Base-by-base conservation (phyloP, 2,113 vertebrate species). In the Lycocorax pyrrhopterus region DNA sequence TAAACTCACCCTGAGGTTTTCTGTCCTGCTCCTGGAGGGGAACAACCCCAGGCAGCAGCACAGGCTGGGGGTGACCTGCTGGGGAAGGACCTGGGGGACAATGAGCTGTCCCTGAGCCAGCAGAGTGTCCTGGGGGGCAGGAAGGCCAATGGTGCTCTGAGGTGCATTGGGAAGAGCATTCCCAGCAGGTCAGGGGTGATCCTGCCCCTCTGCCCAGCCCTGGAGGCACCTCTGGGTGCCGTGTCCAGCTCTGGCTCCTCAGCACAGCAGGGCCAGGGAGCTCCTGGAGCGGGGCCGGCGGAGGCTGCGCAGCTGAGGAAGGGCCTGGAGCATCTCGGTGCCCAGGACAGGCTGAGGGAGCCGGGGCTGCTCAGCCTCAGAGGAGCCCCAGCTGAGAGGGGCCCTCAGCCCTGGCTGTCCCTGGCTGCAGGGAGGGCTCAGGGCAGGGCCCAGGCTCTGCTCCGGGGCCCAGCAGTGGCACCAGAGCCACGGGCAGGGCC, bases 101-200 rank as follows among this genome's bases (percentile, higher is more conserved):
- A 6, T 0, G 8, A 60, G 37, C 22, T 66, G 51, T 56, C n/a
- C 71, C 43, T 19, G 49, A 5, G 58, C 13, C 60, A 75, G 35
- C 49, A 56, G 59, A 29, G 62, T 35, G 82, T 47, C 41, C 82
- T 66, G 77, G 33, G 62, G 20, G 8, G 11, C 60, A 66, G 26
- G 5, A 32, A 60, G 3, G 26, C 33, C 55, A 18, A 1, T 7
- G 60, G 32, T 0, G 2, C 12, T 32, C 60, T 3, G 59, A n/a
- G 37, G 2, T 2, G 0, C 17, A 27, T 8, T 0, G 3, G 80
- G 56, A 11, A 26, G 56, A 8, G 33, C 80, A 17, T 9, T 59
- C 5, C 46, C 80, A 72, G 67, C 46, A 20, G 56, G 37, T 4
- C 46, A 43, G 55, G 66, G 55, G 7, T 4, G 55, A 30, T 10